A percentile compares a stretch with the other conserved stretches of the same genome.
phyloP scores from a whole-genome alignment of 2,888 invertebrate species.

The Theodoxus fluviatilis region DNA sequence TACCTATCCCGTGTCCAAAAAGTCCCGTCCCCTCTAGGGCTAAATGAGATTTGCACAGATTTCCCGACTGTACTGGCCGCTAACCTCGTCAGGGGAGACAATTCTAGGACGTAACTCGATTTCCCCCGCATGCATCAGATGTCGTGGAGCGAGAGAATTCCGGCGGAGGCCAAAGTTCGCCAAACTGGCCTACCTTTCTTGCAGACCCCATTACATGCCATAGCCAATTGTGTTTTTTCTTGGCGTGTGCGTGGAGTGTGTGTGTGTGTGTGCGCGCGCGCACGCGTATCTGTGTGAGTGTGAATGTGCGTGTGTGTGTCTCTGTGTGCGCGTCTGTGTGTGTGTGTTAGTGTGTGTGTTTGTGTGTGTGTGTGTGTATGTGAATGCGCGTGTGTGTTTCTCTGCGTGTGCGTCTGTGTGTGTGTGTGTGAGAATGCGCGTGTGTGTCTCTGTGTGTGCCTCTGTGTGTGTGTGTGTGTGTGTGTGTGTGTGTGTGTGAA shows the following conservation, averaged over 20 bases:
- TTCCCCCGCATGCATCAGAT: no score
- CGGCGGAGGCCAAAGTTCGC: no score
- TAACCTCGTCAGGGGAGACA: no score
- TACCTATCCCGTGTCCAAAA: no score
- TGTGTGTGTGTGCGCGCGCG: background rate
- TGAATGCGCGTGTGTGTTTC: background rate
- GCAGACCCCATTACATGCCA: no score
- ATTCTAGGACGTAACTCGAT: no score
- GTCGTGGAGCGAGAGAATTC: no score
- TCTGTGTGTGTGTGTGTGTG: background rate
- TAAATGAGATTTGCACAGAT: no score
- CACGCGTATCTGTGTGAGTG: slow-evolving; percentile 2
- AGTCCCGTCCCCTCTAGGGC: no score
- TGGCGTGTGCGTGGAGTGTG: background rate
- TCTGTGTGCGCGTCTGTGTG: slow-evolving; percentile 4
- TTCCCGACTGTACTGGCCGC: no score
- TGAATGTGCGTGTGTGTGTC: slow-evolving; percentile 2
- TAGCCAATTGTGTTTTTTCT: no score
- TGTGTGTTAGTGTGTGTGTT: slow-evolving; percentile 13
- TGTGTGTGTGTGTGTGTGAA: slow-evolving; percentile 23
- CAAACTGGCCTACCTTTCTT: no score
- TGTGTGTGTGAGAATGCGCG: background rate
- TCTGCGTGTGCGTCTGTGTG: background rate
- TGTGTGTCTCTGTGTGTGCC: background rate
- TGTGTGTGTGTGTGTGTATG: slow-evolving; percentile 9